Percentiles rank a stretch among this genome's conserved stretches.
These are phyloP conservation scores for Drosophila basisetae DNA, from an alignment of 2,888 invertebrate species.

Conservation along the genomic window DNA sequence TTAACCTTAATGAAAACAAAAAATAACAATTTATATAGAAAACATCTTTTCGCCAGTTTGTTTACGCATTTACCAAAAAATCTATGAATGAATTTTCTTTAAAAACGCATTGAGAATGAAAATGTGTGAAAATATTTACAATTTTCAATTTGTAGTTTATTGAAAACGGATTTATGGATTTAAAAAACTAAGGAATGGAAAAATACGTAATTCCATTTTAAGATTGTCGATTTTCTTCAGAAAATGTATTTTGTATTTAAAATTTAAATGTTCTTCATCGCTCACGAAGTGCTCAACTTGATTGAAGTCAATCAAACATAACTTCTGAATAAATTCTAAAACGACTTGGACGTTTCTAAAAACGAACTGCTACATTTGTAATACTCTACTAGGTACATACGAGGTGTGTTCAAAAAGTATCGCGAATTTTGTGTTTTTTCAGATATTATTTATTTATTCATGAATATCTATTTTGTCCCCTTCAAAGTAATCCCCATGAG, in stretches of 20 bases:
- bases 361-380: neutral
- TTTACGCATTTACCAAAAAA: neutral
- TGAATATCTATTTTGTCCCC: too few relatives aligned
- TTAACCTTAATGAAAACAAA: constrained; percentile 27
- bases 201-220: neutral
- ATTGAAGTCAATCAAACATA: neutral
- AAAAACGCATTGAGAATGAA: neutral
- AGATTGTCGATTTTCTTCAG: neutral
- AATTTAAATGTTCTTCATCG: neutral
- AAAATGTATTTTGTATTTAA: neutral
- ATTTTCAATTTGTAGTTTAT: neutral
- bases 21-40: neutral
- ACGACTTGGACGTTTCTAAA: neutral
- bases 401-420: too few relatives aligned
- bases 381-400: too few relatives aligned
- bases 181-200: neutral
- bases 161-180: neutral
- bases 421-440: too few relatives aligned
- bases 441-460: too few relatives aligned
- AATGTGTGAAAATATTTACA: neutral
- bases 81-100: neutral
- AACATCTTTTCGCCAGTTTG: neutral
- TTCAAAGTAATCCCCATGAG: too few relatives aligned
- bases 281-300: neutral
- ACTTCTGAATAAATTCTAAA: neutral